These are phyloP conservation scores for Felis catus DNA, from an alignment of 2,113 vertebrate species.

Conservation along the genomic window DNA sequence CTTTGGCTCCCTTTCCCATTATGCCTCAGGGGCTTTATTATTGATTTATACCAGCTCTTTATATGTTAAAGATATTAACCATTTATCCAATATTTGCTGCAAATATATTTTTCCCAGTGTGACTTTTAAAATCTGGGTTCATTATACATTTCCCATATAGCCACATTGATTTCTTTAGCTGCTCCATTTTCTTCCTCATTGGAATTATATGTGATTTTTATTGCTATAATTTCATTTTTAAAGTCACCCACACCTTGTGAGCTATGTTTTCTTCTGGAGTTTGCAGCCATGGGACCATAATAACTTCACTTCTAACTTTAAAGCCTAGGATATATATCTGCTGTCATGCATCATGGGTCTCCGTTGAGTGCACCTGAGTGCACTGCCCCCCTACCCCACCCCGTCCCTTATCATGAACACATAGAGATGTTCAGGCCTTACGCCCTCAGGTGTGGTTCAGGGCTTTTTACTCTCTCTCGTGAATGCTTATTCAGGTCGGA, in stretches of 20 bases:
- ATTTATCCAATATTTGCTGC: background rate
- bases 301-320: background rate
- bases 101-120: constrained; percentile 44
- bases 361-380: background rate
- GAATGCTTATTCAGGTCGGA: background rate
- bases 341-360: background rate
- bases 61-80: constrained; percentile 60
- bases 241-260: constrained; percentile 26
- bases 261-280: constrained; percentile 18
- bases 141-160: constrained; percentile 7
- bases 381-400: background rate
- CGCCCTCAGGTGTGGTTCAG: background rate
- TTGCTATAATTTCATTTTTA: constrained; percentile 55
- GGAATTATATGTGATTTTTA: constrained; percentile 51
- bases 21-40: constrained; percentile 24
- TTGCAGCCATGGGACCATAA: background rate
- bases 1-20: background rate
- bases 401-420: background rate
- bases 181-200: constrained; percentile 21
- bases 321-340: background rate
- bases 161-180: constrained; percentile 29
- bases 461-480: background rate
- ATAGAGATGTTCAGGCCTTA: background rate
- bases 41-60: constrained; percentile 55
- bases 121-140: constrained; percentile 38